Percentiles rank a stretch among this genome's conserved stretches.
These are phyloP conservation scores for Ptilodon capucinus DNA, from an alignment of 2,888 invertebrate species.

Conservation along the genomic window DNA sequence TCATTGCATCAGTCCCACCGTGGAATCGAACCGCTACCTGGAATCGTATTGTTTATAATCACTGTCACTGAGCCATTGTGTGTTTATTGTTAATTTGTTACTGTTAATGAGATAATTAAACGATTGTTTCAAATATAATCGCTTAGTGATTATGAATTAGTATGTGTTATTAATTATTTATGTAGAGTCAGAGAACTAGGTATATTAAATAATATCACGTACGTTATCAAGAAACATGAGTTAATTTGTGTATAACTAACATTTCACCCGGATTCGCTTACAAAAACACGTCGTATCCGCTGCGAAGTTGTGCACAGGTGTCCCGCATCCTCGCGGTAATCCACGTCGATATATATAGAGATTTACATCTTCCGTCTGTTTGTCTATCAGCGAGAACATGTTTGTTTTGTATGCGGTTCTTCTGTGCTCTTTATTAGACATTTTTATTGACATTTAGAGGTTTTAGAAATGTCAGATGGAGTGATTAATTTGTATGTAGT, in stretches of 20 bases:
- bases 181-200: too few species aligned
- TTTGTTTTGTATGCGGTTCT: neutral
- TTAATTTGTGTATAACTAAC: neutral
- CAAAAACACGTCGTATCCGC: neutral
- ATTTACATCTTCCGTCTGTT: conserved; percentile 15
- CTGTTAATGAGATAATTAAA: neutral
- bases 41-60: conserved; percentile 1
- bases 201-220: too few species aligned
- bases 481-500: neutral
- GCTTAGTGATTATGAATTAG: neutral
- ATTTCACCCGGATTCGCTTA: neutral
- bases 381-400: conserved; percentile 1
- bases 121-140: neutral
- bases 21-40: neutral
- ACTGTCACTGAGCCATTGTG: neutral
- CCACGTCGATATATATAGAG: conserved; percentile 11
- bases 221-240: neutral
- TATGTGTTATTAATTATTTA: too few species aligned
- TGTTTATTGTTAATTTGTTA: neutral
- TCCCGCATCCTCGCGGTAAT: neutral
- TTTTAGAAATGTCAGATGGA: neutral
- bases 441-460: neutral
- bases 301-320: neutral
- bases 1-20: neutral
- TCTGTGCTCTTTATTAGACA: neutral